phyloP scores from a whole-genome alignment of 2,888 invertebrate species.

The Sturmia bella region DNA sequence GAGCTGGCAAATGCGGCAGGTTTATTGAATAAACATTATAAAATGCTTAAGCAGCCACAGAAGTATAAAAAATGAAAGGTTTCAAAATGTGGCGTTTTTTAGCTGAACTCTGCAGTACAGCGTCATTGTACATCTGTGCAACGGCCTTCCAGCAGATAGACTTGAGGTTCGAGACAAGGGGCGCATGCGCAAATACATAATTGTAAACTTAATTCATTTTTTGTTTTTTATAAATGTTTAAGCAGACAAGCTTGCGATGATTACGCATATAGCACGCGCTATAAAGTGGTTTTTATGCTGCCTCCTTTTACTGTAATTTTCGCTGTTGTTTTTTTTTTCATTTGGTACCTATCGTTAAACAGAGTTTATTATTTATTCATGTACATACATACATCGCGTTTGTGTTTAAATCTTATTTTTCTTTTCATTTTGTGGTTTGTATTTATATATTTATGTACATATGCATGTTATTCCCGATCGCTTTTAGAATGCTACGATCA shows the following conservation, averaged over 20 bases:
- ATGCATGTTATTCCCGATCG: constrained; percentile 60
- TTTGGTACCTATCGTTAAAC: constrained; percentile 5
- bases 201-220: constrained; percentile 54
- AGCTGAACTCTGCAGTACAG: constrained; percentile 30
- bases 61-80: constrained; percentile 32
- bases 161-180: constrained; percentile 57
- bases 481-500: constrained; percentile 54
- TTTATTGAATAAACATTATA: constrained; percentile 81
- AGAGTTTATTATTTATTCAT: constrained; percentile 45
- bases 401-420: constrained; percentile 5
- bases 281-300: constrained; percentile 57
- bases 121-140: constrained; percentile 60
- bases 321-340: constrained; percentile 8
- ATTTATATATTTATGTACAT: constrained; percentile 53
- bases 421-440: constrained; percentile 19
- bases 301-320: constrained; percentile 9
- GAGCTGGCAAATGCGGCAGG: constrained; percentile 71
- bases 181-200: constrained; percentile 69
- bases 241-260: constrained; percentile 57
- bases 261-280: constrained; percentile 71
- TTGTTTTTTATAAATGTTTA: constrained; percentile 6
- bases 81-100: constrained; percentile 38
- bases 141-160: constrained; percentile 29
- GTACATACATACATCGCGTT: constrained; percentile 30
- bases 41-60: constrained; percentile 61